These are phyloP conservation scores for Galaxias olidus DNA, from an alignment of 2,797 vertebrate genomes.

Conservation along the genomic window DNA sequence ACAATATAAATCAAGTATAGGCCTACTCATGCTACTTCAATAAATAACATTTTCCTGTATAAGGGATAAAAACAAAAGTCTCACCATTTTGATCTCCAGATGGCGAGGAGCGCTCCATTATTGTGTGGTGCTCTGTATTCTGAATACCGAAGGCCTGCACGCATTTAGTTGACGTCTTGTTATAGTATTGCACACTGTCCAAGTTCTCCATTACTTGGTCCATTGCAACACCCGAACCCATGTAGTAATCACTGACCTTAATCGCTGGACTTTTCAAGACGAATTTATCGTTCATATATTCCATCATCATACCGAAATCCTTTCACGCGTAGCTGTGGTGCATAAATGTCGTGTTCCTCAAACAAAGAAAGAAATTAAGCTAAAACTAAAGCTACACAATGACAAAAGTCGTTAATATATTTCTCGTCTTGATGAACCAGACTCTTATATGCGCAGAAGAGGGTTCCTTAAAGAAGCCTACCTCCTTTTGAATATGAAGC, in stretches of 20 bases:
- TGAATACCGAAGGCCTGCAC: slow-evolving; percentile 87
- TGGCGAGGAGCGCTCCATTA: slow-evolving; percentile 85
- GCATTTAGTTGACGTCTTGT: slow-evolving; percentile 87
- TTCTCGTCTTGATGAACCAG: slow-evolving; percentile 80
- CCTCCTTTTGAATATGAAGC: slow-evolving; percentile 83
- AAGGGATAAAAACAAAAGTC: too few species aligned
- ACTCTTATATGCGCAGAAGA: slow-evolving; percentile 61
- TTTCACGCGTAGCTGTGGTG: neutral
- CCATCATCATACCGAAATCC: slow-evolving; percentile 82
- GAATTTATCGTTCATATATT: slow-evolving; percentile 97
- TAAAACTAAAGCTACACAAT: slow-evolving; percentile 26
- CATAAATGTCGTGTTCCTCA: too few species aligned
- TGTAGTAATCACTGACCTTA: slow-evolving; percentile 92
- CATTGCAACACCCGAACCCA: slow-evolving; percentile 82
- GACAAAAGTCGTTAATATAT: slow-evolving; percentile 74
- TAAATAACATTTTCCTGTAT: too few species aligned
- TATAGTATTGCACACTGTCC: slow-evolving; percentile 92
- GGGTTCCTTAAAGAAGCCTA: slow-evolving; percentile 77
- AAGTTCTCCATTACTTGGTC: slow-evolving; percentile 95
- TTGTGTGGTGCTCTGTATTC: slow-evolving; percentile 80
- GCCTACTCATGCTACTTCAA: too few species aligned
- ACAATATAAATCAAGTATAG: too few species aligned
- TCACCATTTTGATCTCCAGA: slow-evolving; percentile 84
- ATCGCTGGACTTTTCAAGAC: slow-evolving; percentile 84
- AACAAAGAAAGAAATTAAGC: slow-evolving; percentile 6